phyloP scores from a whole-genome alignment of 2,113 vertebrate genomes.

The Gambusia affinis region DNA sequence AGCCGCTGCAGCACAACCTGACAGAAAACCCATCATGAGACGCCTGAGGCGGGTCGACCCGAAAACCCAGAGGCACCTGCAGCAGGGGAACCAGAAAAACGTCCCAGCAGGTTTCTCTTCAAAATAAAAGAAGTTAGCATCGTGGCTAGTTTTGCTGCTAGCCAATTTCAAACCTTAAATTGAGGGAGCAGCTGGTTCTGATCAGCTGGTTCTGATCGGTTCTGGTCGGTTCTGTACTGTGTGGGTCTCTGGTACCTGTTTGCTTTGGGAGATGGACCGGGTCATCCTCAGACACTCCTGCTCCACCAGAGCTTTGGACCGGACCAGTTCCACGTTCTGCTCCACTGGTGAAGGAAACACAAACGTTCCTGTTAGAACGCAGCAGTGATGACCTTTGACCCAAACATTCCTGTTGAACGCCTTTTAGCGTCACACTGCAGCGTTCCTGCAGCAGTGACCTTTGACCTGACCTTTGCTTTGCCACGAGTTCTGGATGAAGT shows the following conservation, averaged over 20 bases:
- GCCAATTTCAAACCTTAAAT: too few relatives aligned
- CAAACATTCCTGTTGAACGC: not conserved
- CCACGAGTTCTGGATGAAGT: slow-evolving; percentile 85
- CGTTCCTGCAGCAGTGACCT: not conserved
- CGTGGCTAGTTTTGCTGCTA: too few relatives aligned
- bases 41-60: too few relatives aligned
- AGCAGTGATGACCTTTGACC: not conserved
- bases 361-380: not conserved
- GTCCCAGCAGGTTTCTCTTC: too few relatives aligned
- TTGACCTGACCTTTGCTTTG: slow-evolving; percentile 79
- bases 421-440: not conserved
- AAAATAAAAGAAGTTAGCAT: too few relatives aligned
- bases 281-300: slow-evolving; percentile 78
- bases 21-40: not conserved
- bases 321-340: slow-evolving; percentile 70
- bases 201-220: too few relatives aligned
- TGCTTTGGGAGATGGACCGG: slow-evolving; percentile 76
- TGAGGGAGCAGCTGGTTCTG: too few relatives aligned
- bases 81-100: too few relatives aligned
- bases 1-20: slow-evolving; percentile 85
- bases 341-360: slow-evolving; percentile 74
- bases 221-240: too few relatives aligned
- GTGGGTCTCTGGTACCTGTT: slow-evolving; percentile 54
- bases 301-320: slow-evolving; percentile 73
- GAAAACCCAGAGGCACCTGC: too few relatives aligned